Evolutionary conservation across 1,140 invertebrate genomes (phyloP), one percentile per base, ranked within the genome.

Genomic region (Fragariocoptes setiger): DNA sequence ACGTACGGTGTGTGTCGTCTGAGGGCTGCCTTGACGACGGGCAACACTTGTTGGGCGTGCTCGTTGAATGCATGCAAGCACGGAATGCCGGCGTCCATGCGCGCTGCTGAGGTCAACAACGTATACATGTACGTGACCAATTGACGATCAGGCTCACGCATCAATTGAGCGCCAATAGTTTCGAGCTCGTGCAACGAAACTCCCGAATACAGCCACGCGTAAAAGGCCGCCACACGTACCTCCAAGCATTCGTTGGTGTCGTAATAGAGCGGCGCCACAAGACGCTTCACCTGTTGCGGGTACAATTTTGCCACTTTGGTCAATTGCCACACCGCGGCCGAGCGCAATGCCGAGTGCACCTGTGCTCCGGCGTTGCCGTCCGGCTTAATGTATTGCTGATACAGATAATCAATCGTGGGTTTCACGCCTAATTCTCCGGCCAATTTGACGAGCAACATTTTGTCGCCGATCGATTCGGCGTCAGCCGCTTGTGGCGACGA

Each of bases 231-330:
- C 12, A 48, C 17, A 18, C 47, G 31, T 4, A 47, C 13, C 25
- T 48, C 42, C 18, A 44, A 43, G 31, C 40, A 35, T 19, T 48
- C 47, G 15, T 21, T 42, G 15, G 35, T 22, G 19, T 48, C 46
- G 37, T 37, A 43, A 19, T 48, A 40, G 1, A 46, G 19, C 16
- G 47, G 45, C 14, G 44, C 36, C 17, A 44, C 4, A 2, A 46
- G 17, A 13, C 39, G 39, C 5, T 36, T 4, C 13, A 45, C 42
- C 35, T 39, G 39, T 1, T 45, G 40, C 4, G 44, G 44, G 16
- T 48, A 46, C 13, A 36, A 37, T 21, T 21, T 17, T 16, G 39
- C 42, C 15, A 44, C 35, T 12, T 41, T 38, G 4, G 12, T 20
- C 3, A 48, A 8, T 2, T 44, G 18, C 40, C 41, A 46, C 3